These are phyloP conservation scores for Drosophila pegasa DNA, from an alignment of 2,888 invertebrate species.

Conservation along the genomic window DNA sequence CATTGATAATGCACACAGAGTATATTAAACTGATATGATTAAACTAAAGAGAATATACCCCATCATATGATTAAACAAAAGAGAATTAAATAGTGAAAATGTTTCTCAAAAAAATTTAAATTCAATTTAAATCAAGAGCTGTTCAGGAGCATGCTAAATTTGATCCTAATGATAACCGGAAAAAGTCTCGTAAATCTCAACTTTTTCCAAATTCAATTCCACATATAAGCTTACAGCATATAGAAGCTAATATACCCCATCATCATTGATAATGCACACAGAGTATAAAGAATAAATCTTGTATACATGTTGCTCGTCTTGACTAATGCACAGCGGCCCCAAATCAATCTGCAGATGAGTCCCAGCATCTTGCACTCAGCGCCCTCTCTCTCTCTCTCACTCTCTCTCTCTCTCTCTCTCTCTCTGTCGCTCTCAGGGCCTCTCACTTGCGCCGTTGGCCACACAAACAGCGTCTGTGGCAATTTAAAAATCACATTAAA, in stretches of 20 bases:
- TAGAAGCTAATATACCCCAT: constrained; percentile 1
- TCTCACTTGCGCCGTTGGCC: constrained; percentile 35
- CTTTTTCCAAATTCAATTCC: too few relatives aligned
- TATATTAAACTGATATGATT: too few relatives aligned
- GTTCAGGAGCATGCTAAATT: too few relatives aligned
- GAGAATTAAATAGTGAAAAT: too few relatives aligned
- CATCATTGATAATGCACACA: neutral
- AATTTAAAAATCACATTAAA: constrained; percentile 81
- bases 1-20: neutral
- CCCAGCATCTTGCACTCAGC: constrained; percentile 28
- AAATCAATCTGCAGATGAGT: constrained; percentile 67
- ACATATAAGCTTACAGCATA: too few relatives aligned
- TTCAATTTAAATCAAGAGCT: too few relatives aligned
- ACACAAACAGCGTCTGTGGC: constrained; percentile 70
- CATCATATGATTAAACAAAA: too few relatives aligned
- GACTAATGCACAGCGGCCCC: constrained; percentile 51
- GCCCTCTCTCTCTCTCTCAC: neutral
- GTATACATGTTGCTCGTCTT: constrained; percentile 26
- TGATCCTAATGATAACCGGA: too few relatives aligned
- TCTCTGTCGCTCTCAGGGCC: neutral
- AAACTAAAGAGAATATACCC: too few relatives aligned
- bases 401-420: neutral
- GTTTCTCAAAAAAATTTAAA: too few relatives aligned
- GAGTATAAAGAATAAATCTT: constrained; percentile 12
- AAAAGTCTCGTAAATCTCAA: too few relatives aligned